phyloP scores from a whole-genome alignment of 2,888 invertebrate species.

The Tiliacea citrago region DNA sequence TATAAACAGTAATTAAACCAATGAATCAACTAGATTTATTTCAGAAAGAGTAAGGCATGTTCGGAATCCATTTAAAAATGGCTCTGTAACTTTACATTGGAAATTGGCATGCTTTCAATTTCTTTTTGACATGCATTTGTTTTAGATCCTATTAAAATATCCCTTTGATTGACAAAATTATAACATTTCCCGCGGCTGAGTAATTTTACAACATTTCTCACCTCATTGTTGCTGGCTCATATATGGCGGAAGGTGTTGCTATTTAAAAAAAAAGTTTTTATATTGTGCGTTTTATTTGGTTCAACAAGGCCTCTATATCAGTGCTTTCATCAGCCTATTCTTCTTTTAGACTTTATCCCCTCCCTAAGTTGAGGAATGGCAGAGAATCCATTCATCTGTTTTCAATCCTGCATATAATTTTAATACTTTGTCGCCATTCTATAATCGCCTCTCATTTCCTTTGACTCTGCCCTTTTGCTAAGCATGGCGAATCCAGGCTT shows the following conservation, averaged over 20 bases:
- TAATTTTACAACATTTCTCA: neutral
- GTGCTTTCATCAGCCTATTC: constrained; percentile 1
- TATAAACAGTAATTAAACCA: neutral
- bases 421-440: neutral
- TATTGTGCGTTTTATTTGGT: neutral
- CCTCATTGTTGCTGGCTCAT: neutral
- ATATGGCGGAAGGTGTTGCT: neutral
- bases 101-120: constrained; percentile 61
- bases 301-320: neutral
- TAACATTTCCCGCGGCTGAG: neutral
- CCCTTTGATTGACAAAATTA: constrained; percentile 4
- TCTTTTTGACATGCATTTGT: constrained; percentile 46
- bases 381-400: neutral
- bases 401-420: neutral
- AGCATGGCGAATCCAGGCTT: neutral
- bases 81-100: constrained; percentile 48
- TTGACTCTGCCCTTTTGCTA: neutral
- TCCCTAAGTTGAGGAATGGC: neutral
- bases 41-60: constrained; percentile 30
- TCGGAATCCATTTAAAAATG: constrained; percentile 48
- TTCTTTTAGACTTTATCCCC: neutral
- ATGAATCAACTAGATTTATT: constrained; percentile 6
- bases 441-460: neutral
- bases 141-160: constrained; percentile 29
- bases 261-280: neutral